phyloP scores from a whole-genome alignment of 2,113 vertebrate species.

The Cinclus mexicanus region DNA sequence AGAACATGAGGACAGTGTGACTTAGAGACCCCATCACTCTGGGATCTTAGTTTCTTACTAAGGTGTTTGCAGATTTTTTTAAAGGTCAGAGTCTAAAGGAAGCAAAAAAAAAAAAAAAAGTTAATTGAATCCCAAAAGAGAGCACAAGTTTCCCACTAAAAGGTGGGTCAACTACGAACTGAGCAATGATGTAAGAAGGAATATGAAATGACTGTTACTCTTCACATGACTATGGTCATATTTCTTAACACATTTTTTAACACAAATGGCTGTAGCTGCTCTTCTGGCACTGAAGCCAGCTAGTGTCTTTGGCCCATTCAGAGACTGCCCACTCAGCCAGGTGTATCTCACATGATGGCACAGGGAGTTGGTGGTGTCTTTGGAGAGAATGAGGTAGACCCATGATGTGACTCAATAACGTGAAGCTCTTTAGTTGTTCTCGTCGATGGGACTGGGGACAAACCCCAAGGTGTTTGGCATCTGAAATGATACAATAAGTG shows the following conservation, averaged over 20 bases:
- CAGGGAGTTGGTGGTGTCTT: not conserved
- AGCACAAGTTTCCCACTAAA: not conserved
- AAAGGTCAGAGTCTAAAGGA: not conserved
- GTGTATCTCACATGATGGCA: not conserved
- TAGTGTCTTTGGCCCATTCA: not conserved
- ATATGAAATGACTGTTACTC: not conserved
- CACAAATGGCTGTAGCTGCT: not conserved
- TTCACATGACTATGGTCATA: not conserved
- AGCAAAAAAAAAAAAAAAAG: not conserved
- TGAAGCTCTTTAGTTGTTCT: not conserved
- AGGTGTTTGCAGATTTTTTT: not conserved
- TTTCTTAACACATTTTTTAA: not conserved
- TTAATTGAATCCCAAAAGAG: not conserved
- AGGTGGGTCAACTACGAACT: not conserved
- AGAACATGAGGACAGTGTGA: not conserved
- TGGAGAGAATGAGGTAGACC: not conserved
- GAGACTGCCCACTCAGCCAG: not conserved
- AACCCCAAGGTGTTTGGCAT: not conserved
- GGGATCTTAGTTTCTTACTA: not conserved
- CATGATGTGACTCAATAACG: accelerated
- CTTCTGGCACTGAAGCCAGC: not conserved
- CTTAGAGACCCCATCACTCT: not conserved
- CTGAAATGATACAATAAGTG: not conserved
- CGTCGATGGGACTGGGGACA: not conserved
- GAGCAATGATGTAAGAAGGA: not conserved